These are phyloP conservation scores for Trichonephila clavata DNA, from an alignment of 1,140 invertebrate species.

Conservation along the genomic window DNA sequence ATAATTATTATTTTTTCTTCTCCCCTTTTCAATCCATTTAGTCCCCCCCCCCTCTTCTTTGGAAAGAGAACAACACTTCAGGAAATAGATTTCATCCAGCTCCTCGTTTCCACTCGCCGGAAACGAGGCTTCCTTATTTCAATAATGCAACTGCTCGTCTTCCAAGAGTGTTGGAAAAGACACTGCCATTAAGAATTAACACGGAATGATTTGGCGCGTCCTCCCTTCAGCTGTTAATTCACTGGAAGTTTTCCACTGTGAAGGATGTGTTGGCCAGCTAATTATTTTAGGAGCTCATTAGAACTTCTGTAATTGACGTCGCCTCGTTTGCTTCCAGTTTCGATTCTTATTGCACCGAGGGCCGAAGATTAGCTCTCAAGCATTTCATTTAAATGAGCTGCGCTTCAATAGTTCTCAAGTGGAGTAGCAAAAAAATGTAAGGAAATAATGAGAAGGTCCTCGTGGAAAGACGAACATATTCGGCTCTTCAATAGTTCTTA, in stretches of 20 bases:
- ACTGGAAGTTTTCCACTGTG: slow-evolving; percentile 16
- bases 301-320: neutral
- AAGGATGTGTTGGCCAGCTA: slow-evolving; percentile 29
- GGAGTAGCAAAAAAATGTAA: neutral
- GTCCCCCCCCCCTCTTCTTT: neutral
- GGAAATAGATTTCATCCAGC: neutral
- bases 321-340: neutral
- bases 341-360: neutral
- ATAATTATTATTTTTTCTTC: neutral
- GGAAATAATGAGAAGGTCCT: neutral
- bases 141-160: slow-evolving; percentile 17
- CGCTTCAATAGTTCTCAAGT: neutral
- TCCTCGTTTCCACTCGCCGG: neutral
- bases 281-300: slow-evolving; percentile 53
- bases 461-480: neutral
- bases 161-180: neutral
- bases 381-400: neutral
- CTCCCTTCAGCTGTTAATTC: slow-evolving; percentile 11
- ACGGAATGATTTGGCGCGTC: neutral
- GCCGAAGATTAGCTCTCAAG: neutral
- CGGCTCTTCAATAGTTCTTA: no score
- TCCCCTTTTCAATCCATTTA: neutral
- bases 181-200: slow-evolving; percentile 10
- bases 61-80: neutral
- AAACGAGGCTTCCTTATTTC: neutral